phyloP scores from a whole-genome alignment of 2,113 vertebrate species.

The Anarrhichthys ocellatus region DNA sequence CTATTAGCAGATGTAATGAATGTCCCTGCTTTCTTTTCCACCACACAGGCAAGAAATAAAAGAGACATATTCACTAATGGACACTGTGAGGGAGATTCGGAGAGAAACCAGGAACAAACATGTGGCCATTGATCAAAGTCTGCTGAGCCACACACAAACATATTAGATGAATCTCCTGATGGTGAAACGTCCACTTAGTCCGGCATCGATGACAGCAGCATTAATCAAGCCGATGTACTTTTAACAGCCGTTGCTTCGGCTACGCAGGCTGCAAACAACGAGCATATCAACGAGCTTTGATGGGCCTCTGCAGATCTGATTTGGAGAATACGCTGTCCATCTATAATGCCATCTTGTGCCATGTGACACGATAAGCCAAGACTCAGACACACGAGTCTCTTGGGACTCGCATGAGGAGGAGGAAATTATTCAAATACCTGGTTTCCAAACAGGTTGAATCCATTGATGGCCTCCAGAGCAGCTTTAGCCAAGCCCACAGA shows the following conservation, averaged over 20 bases:
- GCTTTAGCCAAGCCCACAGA: conserved; percentile 98
- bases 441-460: conserved; percentile 99
- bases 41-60: conserved; percentile 8
- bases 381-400: background rate
- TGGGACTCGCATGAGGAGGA: background rate
- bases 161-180: background rate
- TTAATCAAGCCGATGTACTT: conserved; percentile 26
- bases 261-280: background rate
- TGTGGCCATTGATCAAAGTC: conserved; percentile 45
- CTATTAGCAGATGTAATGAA: conserved; percentile 61
- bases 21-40: conserved; percentile 25
- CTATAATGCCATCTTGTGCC: background rate
- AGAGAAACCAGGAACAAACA: conserved; percentile 24
- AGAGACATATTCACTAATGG: conserved; percentile 42
- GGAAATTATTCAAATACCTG: conserved; percentile 86
- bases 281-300: conserved; percentile 15
- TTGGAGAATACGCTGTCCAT: conserved; percentile 8
- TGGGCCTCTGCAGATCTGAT: conserved; percentile 1
- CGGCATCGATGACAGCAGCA: background rate
- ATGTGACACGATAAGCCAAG: conserved; percentile 1
- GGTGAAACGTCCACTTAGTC: conserved; percentile 6
- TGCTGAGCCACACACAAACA: conserved; percentile 44
- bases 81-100: conserved; percentile 13
- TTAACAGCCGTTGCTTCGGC: background rate
- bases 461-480: conserved; percentile 97